A percentile compares a stretch with the other conserved stretches of the same genome.
These are phyloP conservation scores for Montipora capitata DNA, from an alignment of 92 coral and sea anemone species.

Conservation along the genomic window DNA sequence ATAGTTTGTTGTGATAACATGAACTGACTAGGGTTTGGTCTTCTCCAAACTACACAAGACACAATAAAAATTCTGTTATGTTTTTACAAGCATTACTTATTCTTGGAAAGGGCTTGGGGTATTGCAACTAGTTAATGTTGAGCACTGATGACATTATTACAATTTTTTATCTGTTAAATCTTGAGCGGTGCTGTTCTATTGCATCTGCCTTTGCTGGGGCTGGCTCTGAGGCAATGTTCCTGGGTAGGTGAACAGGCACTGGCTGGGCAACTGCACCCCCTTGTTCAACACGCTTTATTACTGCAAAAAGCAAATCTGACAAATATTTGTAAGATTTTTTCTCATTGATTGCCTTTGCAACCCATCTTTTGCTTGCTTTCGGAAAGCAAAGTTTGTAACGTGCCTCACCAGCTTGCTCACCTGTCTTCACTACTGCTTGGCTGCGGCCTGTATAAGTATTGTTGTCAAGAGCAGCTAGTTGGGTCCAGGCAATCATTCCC, in stretches of 20 bases:
- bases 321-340: constrained; percentile 51
- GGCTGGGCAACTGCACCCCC: constrained; percentile 24
- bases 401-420: constrained; percentile 34
- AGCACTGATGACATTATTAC: too few species aligned
- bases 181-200: constrained; percentile 42
- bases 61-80: too few species aligned
- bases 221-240: constrained; percentile 67
- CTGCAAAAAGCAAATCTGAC: constrained; percentile 49
- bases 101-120: too few species aligned
- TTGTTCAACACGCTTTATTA: constrained; percentile 5
- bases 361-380: constrained; percentile 45
- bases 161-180: constrained; percentile 22
- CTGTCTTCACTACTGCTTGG: constrained; percentile 59
- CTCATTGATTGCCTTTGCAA: constrained; percentile 50
- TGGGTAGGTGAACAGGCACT: constrained; percentile 23
- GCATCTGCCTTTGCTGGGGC: constrained; percentile 42
- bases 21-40: too few species aligned
- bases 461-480: constrained; percentile 76
- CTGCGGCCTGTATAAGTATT: constrained; percentile 50
- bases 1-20: too few species aligned
- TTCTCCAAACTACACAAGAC: too few species aligned
- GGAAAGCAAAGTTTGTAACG: constrained; percentile 39
- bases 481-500: constrained; percentile 69
- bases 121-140: too few species aligned
- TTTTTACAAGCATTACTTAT: too few species aligned